A percentile compares a stretch with the other conserved stretches of the same genome.
Evolutionary conservation across 2,113 vertebrate species (phyloP).

Genomic region (Malaclemys terrapin): DNA sequence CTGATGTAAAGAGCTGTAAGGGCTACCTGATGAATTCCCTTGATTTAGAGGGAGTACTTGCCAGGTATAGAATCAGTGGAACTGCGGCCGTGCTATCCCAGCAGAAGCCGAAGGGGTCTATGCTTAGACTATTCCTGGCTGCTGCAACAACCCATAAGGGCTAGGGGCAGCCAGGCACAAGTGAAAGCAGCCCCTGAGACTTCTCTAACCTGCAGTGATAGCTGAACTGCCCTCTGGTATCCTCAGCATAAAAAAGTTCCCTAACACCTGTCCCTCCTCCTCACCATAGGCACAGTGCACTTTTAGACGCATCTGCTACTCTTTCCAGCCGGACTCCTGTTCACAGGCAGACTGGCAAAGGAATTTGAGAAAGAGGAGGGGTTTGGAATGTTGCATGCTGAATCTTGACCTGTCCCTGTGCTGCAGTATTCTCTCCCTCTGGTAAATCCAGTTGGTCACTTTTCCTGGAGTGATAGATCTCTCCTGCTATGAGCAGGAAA

Average conservation of each 20-base stretch:
- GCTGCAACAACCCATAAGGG: background rate
- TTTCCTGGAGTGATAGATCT: background rate
- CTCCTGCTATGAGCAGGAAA: background rate
- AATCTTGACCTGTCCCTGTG: background rate
- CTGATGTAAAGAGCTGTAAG: background rate
- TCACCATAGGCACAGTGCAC: background rate
- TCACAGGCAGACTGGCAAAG: background rate
- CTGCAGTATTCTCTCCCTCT: background rate
- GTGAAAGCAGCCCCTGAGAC: rapidly evolving
- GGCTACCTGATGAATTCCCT: background rate
- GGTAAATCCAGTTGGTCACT: rapidly evolving
- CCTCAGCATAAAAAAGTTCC: background rate
- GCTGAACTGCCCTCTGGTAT: background rate
- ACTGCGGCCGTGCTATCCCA: background rate
- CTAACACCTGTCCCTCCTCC: background rate
- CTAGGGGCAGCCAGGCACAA: background rate
- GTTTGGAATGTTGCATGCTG: rapidly evolving
- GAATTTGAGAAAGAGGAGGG: background rate
- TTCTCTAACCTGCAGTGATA: background rate
- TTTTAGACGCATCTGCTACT: background rate
- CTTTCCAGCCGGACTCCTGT: background rate
- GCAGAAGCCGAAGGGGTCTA: background rate
- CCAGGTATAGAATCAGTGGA: background rate
- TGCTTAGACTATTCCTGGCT: background rate
- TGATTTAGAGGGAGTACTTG: background rate